Conservation (phyloP, 1,140 invertebrate genomes). For the Heliconius melpomene region DNA sequence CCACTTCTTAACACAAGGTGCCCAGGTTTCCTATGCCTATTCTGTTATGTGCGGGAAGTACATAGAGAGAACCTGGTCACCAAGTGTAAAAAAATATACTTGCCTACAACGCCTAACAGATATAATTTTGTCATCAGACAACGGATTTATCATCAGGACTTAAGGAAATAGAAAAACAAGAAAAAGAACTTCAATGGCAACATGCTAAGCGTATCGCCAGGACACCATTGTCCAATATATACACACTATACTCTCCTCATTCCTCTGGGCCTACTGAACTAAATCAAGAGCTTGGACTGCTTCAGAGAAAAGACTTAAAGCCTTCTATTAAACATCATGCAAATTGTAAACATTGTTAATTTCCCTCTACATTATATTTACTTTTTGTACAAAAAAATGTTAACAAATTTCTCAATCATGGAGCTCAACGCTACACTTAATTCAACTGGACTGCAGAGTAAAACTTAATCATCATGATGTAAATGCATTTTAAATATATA, state of each 20-base stretch:
- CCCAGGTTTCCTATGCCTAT: too few species aligned
- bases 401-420: too few species aligned
- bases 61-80: too few species aligned
- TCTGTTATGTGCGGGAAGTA: too few species aligned
- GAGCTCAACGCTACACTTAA: too few species aligned
- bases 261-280: neutral
- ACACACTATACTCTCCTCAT: conserved; percentile 34
- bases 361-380: neutral
- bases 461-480: too few species aligned
- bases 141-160: conserved; percentile 36
- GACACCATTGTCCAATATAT: conserved; percentile 48
- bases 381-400: too few species aligned
- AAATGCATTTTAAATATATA: too few species aligned
- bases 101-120: neutral
- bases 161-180: conserved; percentile 44
- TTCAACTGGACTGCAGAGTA: too few species aligned
- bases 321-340: conserved; percentile 49
- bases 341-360: conserved; percentile 37
- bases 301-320: conserved; percentile 49
- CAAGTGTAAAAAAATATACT: too few species aligned
- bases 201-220: conserved; percentile 46
- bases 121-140: conserved; percentile 13
- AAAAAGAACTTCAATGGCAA: conserved; percentile 47
- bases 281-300: conserved; percentile 33
- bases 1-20: too few species aligned